Evolutionary conservation across 2,113 vertebrate species (phyloP).

Genomic region (Octodon degus): DNA sequence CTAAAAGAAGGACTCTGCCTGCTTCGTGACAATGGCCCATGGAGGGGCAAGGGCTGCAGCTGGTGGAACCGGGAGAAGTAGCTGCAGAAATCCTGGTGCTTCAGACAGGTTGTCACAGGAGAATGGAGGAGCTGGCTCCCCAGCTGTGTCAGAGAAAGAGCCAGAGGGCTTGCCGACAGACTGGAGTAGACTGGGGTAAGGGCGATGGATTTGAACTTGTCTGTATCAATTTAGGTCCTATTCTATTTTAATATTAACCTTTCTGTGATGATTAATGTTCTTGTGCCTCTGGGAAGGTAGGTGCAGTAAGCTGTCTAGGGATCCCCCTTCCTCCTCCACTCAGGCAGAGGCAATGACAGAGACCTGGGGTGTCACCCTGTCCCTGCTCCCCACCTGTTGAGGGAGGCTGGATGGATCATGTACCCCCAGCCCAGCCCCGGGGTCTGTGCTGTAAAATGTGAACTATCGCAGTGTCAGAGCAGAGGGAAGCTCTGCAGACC

Average conservation of each 20-base stretch:
- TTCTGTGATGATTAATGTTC: background rate
- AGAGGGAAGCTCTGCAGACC: background rate
- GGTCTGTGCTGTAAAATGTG: background rate
- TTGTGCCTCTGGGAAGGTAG: background rate
- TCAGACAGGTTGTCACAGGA: background rate
- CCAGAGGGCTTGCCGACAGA: background rate
- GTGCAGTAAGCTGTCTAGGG: background rate
- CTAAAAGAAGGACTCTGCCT: background rate
- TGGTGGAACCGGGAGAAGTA: background rate
- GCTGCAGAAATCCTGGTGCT: too few relatives aligned
- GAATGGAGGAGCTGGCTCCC: background rate
- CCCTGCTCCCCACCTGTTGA: background rate
- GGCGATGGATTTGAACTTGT: constrained; percentile 7
- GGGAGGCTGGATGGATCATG: background rate
- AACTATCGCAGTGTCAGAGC: accelerated
- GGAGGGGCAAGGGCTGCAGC: background rate
- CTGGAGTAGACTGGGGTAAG: background rate
- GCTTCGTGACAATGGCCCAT: accelerated
- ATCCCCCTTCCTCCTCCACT: background rate
- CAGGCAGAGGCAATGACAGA: background rate
- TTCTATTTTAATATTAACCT: constrained; percentile 28
- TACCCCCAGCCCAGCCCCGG: accelerated
- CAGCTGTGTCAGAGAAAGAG: background rate
- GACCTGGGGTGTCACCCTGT: background rate
- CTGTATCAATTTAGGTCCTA: background rate